A percentile compares a stretch with the other conserved stretches of the same genome.
Evolutionary conservation across 2,797 vertebrate species (phyloP).

Genomic region (Microctenopoma lineatum): DNA sequence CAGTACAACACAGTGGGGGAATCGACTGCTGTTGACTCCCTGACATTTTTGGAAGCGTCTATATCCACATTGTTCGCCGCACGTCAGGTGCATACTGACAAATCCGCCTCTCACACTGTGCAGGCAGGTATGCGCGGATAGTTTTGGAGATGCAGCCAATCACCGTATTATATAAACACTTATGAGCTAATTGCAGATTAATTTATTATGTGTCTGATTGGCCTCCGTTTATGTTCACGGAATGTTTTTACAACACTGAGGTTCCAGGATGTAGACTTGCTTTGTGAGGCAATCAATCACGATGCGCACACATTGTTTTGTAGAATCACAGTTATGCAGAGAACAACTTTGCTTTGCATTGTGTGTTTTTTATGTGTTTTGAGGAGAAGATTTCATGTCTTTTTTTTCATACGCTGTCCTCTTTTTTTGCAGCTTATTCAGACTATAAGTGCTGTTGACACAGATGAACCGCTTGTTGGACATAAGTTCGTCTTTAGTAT

Average conservation of each 20-base stretch:
- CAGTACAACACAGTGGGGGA: background rate
- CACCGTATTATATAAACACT: constrained; percentile 19
- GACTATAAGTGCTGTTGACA: constrained; percentile 97
- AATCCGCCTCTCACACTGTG: background rate
- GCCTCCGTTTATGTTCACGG: background rate
- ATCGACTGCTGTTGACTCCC: constrained; percentile 2
- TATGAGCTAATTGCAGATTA: constrained; percentile 17
- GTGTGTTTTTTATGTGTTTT: background rate
- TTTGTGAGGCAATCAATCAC: background rate
- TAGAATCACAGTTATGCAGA: background rate
- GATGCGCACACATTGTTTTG: background rate
- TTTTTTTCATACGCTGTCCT: background rate
- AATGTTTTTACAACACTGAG: background rate
- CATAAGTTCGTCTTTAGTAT: constrained; percentile 98
- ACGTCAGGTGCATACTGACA: background rate
- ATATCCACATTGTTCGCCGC: background rate
- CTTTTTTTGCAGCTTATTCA: constrained; percentile 89
- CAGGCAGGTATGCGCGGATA: background rate
- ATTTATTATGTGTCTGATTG: constrained; percentile 14
- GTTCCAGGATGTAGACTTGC: background rate
- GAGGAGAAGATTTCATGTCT: background rate
- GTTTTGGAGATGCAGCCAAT: constrained; percentile 8
- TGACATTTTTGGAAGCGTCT: constrained; percentile 5
- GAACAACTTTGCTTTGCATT: background rate
- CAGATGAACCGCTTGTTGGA: constrained; percentile 94